Conservation (phyloP, 1,140 invertebrate genomes). For the Leptoteleia sp. region DNA sequence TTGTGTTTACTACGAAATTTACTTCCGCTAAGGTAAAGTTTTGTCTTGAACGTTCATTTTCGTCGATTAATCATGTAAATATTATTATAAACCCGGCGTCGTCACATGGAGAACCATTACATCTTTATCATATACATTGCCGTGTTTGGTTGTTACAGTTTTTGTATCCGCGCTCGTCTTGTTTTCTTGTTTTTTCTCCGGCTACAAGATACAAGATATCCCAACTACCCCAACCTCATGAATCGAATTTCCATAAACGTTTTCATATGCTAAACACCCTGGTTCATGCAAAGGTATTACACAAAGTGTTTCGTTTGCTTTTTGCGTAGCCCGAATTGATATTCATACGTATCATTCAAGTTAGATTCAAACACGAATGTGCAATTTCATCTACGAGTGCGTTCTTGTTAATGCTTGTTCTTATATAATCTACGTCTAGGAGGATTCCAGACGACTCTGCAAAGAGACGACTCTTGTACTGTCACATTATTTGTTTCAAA, state of each 20-base stretch:
- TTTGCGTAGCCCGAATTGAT: slow-evolving; percentile 14
- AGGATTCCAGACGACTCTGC: not conserved
- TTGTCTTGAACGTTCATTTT: not conserved
- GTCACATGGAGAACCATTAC: not conserved
- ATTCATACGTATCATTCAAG: slow-evolving; percentile 30
- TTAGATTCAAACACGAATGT: slow-evolving; percentile 29
- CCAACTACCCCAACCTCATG: slow-evolving; percentile 3
- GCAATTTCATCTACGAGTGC: slow-evolving; percentile 21
- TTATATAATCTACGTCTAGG: too few relatives aligned
- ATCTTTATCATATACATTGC: slow-evolving; percentile 16
- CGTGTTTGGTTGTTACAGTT: not conserved
- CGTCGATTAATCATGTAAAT: slow-evolving; percentile 24
- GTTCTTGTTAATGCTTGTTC: slow-evolving; percentile 19
- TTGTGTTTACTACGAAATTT: not conserved
- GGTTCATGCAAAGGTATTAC: slow-evolving; percentile 50
- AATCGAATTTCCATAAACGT: slow-evolving; percentile 42
- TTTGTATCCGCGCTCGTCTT: not conserved
- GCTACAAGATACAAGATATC: slow-evolving; percentile 6
- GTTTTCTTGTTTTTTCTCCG: slow-evolving; percentile 25
- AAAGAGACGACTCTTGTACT: not conserved
- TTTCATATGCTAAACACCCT: slow-evolving; percentile 62
- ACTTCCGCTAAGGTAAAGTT: too few relatives aligned
- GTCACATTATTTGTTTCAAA: slow-evolving; percentile 58
- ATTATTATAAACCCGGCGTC: slow-evolving; percentile 3
- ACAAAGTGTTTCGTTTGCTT: slow-evolving; percentile 24